Conservation (phyloP, 2,888 invertebrate species). For the Drosophila acutilabella region DNA sequence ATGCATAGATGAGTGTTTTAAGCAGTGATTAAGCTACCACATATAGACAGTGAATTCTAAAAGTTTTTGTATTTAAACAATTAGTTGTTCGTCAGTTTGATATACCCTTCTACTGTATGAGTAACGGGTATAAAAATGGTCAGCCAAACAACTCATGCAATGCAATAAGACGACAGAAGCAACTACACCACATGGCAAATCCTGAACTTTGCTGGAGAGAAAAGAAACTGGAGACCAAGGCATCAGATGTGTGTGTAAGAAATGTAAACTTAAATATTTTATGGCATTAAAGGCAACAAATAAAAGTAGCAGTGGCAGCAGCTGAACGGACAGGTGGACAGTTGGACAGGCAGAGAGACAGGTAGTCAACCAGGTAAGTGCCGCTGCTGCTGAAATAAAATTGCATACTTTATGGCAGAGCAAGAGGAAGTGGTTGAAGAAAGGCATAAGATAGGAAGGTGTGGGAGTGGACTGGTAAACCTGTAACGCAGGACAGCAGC, state of each 20-base stretch:
- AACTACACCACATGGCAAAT: constrained; percentile 33
- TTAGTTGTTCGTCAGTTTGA: neutral
- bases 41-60: no score
- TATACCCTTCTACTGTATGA: neutral
- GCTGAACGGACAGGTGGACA: neutral
- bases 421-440: neutral
- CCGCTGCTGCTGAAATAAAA: constrained; percentile 71
- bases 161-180: constrained; percentile 50
- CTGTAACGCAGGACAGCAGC: constrained; percentile 2
- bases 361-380: constrained; percentile 66
- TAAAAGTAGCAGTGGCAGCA: constrained; percentile 39
- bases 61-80: no score
- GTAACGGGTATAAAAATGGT: constrained; percentile 56
- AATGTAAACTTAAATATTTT: constrained; percentile 82
- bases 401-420: constrained; percentile 77
- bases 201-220: constrained; percentile 16
- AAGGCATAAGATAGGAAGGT: neutral
- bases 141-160: constrained; percentile 60
- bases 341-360: constrained; percentile 1
- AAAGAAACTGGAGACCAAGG: constrained; percentile 35
- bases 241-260: constrained; percentile 53
- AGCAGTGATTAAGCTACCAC: neutral
- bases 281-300: constrained; percentile 72
- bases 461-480: neutral
- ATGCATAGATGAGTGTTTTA: neutral